Evolutionary conservation across 2,113 vertebrate genomes (phyloP).

Genomic region (Illadopsis cleaveri): DNA sequence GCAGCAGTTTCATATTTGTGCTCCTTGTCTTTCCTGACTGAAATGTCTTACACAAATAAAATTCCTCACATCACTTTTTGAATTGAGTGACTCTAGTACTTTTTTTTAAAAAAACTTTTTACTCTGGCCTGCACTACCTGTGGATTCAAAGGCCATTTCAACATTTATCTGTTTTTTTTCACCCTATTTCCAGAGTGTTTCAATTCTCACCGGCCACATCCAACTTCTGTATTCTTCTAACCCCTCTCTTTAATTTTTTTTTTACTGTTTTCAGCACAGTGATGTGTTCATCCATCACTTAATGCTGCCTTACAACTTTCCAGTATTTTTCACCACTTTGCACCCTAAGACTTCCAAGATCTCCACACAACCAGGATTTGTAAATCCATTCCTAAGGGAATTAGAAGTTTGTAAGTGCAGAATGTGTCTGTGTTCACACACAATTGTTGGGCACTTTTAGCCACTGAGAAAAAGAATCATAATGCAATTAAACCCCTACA

Average conservation of each 20-base stretch:
- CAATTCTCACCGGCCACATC: not conserved
- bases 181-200: not conserved
- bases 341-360: not conserved
- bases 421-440: not conserved
- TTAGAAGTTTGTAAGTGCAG: rapidly evolving
- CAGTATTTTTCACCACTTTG: not conserved
- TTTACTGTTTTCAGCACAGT: not conserved
- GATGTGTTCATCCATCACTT: not conserved
- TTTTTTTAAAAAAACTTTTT: not conserved
- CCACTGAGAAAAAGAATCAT: not conserved
- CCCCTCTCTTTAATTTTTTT: not conserved
- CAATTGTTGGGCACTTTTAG: not conserved
- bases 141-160: not conserved
- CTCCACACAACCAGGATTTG: not conserved
- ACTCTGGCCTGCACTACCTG: not conserved
- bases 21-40: not conserved
- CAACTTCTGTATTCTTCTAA: not conserved
- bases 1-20: not conserved
- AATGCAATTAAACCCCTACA: not conserved
- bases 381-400: not conserved
- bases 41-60: not conserved
- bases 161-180: not conserved
- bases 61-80: not conserved
- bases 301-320: rapidly evolving
- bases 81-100: not conserved